Percentiles rank a stretch among this genome's conserved stretches.
Evolutionary conservation across 2,113 vertebrate genomes (phyloP).

Genomic region (Sminthopsis crassicaudata): DNA sequence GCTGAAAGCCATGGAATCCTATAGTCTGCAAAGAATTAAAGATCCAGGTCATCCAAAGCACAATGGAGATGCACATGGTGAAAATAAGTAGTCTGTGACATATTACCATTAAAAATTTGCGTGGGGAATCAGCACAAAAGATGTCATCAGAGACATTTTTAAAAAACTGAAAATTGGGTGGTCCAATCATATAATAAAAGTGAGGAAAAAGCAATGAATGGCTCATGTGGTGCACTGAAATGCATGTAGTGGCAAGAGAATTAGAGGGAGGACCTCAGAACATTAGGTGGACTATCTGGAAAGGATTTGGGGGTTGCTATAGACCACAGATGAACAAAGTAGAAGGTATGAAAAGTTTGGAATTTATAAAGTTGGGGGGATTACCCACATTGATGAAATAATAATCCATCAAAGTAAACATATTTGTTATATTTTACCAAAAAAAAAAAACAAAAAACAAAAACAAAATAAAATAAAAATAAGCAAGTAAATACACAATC

Average conservation of each 20-base stretch:
- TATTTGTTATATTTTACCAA: neutral
- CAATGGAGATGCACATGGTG: neutral
- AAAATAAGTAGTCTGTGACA: neutral
- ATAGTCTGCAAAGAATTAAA: neutral
- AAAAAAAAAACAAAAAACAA: no score
- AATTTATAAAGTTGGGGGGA: neutral
- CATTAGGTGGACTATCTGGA: neutral
- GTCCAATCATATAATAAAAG: neutral
- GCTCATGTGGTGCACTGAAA: neutral
- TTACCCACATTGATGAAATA: neutral
- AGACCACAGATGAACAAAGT: neutral
- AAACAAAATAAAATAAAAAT: no score
- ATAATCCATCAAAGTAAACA: neutral
- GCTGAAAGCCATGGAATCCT: neutral
- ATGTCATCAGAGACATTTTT: neutral
- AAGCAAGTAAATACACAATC: neutral
- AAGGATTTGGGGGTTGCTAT: neutral
- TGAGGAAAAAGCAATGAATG: neutral
- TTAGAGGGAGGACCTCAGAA: neutral
- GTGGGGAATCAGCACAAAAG: neutral
- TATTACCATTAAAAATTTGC: neutral
- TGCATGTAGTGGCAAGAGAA: neutral
- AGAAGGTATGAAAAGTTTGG: neutral
- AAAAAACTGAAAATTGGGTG: neutral
- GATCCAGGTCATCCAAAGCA: neutral